These are phyloP conservation scores for Phalangium opilio DNA, from an alignment of 2,888 invertebrate species.

Conservation along the genomic window DNA sequence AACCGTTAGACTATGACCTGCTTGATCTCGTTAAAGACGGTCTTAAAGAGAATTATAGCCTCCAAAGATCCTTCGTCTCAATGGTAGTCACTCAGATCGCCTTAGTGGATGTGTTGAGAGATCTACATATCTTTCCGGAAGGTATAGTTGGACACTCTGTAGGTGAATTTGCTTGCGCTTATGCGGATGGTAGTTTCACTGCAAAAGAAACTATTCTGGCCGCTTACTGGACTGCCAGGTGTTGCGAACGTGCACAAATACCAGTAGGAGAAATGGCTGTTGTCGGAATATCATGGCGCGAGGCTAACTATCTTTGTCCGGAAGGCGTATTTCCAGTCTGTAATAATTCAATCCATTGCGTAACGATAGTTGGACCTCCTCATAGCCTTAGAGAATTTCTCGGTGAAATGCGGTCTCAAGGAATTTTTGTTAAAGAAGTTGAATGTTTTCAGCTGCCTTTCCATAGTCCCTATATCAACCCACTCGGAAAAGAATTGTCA, in stretches of 20 bases:
- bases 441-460: slow-evolving; percentile 22
- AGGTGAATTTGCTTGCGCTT: slow-evolving; percentile 89
- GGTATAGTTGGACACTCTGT: slow-evolving; percentile 93
- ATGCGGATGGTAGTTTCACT: slow-evolving; percentile 87
- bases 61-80: slow-evolving; percentile 30
- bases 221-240: slow-evolving; percentile 53
- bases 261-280: slow-evolving; percentile 36
- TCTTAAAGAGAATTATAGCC: slow-evolving; percentile 33
- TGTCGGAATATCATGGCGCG: slow-evolving; percentile 36
- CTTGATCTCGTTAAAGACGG: slow-evolving; percentile 30
- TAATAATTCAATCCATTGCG: slow-evolving; percentile 37
- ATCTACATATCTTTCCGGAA: slow-evolving; percentile 63
- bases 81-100: slow-evolving; percentile 37
- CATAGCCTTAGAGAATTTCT: slow-evolving; percentile 8
- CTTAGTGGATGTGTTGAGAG: slow-evolving; percentile 35
- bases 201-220: slow-evolving; percentile 84
- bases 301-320: slow-evolving; percentile 25
- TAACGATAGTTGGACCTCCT: slow-evolving; percentile 36
- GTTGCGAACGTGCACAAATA: slow-evolving; percentile 57
- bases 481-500: not conserved
- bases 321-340: slow-evolving; percentile 32
- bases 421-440: not conserved
- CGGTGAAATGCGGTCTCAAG: slow-evolving; percentile 31
- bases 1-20: slow-evolving; percentile 31
- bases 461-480: not conserved